Evolutionary conservation across 2,888 invertebrate species (phyloP), one percentile per base, ranked within the genome.

Genomic region (Drosophila kanekoi): DNA sequence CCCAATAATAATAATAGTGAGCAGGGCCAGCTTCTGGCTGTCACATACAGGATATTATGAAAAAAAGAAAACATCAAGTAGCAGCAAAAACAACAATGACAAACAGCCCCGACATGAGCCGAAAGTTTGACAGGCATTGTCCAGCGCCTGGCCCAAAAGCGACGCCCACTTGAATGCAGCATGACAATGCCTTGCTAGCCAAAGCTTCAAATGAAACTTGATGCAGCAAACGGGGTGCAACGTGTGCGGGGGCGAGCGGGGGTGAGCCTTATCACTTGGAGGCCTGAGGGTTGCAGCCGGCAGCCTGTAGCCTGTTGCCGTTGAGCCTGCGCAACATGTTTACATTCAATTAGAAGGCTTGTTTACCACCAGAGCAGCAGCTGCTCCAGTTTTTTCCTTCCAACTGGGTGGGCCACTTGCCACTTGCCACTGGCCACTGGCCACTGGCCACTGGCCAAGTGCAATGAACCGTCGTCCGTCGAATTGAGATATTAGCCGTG

Each of bases 301-400:
- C 28, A 28, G 28, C 28, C 28, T 2, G 28, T 8, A 28, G 28
- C 28, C 28, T 8, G 52, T 32, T 32, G 66, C 58, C 61, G 72
- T 60, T 49, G 48, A 63, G 72, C 60, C 67, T 61, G 41, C 52
- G 63, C 72, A 67, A 64, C 78, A 72, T 87, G 83, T 84, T 84
- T 87, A 85, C 87, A 81, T 84, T 81, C 83, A 87, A 87, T 84
- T 84, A 84, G 86, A 87, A 87, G 77, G 72, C 75, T 76, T 76
- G 77, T 83, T 77, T 75, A 47, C 75, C 72, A 66, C 65, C 71
- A 63, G 45, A 40, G 43, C 53, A 40, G 43, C 53, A 43, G 47
- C 77, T 76, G 79, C 76, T 64, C 35, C 54, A 54, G 54, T 44
- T 44, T 35, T 23, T 23, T 23, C 23, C 5, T 6, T 23, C 0